Evolutionary conservation across 53 echinoderm and acorn worm species (phyloP).

Genomic region (Arbacia lixula): DNA sequence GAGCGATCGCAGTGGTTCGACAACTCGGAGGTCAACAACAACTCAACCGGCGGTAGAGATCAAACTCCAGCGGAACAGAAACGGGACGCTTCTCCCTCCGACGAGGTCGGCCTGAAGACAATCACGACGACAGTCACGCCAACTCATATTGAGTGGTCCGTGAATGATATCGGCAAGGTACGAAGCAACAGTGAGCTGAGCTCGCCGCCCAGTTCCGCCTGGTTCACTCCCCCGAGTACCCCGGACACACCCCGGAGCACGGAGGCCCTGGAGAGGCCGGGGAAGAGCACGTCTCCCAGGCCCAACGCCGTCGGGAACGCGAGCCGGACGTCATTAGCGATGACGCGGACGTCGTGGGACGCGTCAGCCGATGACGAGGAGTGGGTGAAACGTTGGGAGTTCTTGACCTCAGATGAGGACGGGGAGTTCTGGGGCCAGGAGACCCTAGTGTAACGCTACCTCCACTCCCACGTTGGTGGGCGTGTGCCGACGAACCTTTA

Average conservation of each 20-base stretch:
- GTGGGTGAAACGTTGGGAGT: slow-evolving; percentile 54
- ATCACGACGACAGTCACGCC: slow-evolving; percentile 20
- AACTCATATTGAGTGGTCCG: slow-evolving; percentile 42
- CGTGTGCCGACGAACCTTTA: too few relatives aligned
- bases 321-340: slow-evolving; percentile 9
- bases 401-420: slow-evolving; percentile 49
- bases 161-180: slow-evolving; percentile 7
- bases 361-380: slow-evolving; percentile 54
- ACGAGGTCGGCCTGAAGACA: slow-evolving; percentile 36
- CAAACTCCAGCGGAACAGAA: slow-evolving; percentile 2
- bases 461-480: too few relatives aligned
- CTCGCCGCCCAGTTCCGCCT: slow-evolving; percentile 46
- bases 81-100: slow-evolving; percentile 22
- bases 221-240: slow-evolving; percentile 52
- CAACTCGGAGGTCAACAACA: slow-evolving; percentile 48
- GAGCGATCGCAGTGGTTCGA: slow-evolving; percentile 44
- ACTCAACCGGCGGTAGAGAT: not conserved
- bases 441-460: slow-evolving; percentile 24
- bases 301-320: slow-evolving; percentile 10
- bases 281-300: not conserved
- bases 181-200: slow-evolving; percentile 49
- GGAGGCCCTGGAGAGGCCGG: slow-evolving; percentile 9
- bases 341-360: slow-evolving; percentile 54
- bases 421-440: slow-evolving; percentile 57
- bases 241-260: slow-evolving; percentile 42